Evolutionary conservation across 2,888 invertebrate species (phyloP).

Genomic region (Parnassius mnemosyne): DNA sequence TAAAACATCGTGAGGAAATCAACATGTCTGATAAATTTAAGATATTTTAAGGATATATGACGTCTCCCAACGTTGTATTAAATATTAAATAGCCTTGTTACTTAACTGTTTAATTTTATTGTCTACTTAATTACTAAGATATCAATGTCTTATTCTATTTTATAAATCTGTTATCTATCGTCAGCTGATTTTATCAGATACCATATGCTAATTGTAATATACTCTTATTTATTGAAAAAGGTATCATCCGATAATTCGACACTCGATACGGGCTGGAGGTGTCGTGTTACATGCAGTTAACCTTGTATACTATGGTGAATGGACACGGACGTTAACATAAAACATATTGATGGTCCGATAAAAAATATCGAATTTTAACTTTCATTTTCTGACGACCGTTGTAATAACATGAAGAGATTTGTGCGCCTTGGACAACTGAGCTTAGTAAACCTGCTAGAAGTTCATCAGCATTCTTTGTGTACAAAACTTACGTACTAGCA

Average conservation of each 20-base stretch:
- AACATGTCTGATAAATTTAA: too few relatives aligned
- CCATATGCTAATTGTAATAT: neutral
- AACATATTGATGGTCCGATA: slow-evolving; percentile 19
- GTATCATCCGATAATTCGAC: slow-evolving; percentile 21
- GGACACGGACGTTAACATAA: slow-evolving; percentile 22
- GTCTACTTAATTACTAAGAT: neutral
- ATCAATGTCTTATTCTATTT: too few relatives aligned
- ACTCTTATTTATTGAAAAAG: slow-evolving; percentile 2
- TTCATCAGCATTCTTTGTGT: slow-evolving; percentile 17
- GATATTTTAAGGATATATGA: too few relatives aligned
- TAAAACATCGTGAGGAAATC: too few relatives aligned
- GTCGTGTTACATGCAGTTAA: slow-evolving; percentile 29
- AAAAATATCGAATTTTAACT: slow-evolving; percentile 19
- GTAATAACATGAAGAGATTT: neutral
- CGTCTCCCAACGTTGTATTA: too few relatives aligned
- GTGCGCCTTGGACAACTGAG: slow-evolving; percentile 15
- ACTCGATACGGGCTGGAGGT: slow-evolving; percentile 19
- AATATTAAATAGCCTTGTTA: too few relatives aligned
- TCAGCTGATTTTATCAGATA: neutral
- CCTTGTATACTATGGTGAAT: slow-evolving; percentile 26
- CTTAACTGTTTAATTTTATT: too few relatives aligned
- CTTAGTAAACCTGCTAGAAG: slow-evolving; percentile 2
- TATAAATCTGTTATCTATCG: neutral
- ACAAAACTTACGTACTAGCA: too few relatives aligned
- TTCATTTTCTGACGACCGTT: slow-evolving; percentile 23